A percentile compares a stretch with the other conserved stretches of the same genome.
Conservation (phyloP, 2,113 vertebrate genomes). For the Strigops habroptila region DNA sequence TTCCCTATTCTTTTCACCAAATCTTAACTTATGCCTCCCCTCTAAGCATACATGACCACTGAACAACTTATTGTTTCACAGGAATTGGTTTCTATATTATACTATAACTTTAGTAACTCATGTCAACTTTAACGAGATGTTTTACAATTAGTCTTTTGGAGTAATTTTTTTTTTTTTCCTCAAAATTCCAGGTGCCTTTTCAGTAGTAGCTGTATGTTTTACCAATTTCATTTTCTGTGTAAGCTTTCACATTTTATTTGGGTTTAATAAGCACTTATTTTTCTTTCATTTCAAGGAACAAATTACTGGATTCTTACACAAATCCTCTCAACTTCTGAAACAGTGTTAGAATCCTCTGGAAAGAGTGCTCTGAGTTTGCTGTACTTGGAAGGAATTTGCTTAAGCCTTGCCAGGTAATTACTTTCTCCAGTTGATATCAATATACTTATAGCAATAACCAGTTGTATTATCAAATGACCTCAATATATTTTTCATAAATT, state of each 20-base stretch:
- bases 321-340: background rate
- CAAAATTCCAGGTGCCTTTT: background rate
- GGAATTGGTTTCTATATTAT: background rate
- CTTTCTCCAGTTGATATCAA: conserved; percentile 11
- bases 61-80: background rate
- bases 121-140: background rate
- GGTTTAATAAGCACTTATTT: background rate
- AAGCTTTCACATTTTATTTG: background rate
- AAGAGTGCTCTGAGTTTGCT: background rate
- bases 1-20: background rate
- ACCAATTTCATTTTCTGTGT: background rate
- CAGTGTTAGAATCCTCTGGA: background rate
- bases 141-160: background rate
- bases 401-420: conserved; percentile 44
- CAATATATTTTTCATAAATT: conserved; percentile 28
- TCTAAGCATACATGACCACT: rapidly evolving
- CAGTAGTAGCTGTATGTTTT: background rate
- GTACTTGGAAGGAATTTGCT: conserved; percentile 31
- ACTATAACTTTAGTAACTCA: background rate
- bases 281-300: background rate
- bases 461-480: conserved; percentile 30
- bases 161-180: background rate
- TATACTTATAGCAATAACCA: conserved; percentile 14
- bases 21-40: background rate
- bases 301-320: background rate